Evolutionary conservation across 2,888 invertebrate species (phyloP), one percentile per base, ranked within the genome.

Genomic region (Idaea biselata): DNA sequence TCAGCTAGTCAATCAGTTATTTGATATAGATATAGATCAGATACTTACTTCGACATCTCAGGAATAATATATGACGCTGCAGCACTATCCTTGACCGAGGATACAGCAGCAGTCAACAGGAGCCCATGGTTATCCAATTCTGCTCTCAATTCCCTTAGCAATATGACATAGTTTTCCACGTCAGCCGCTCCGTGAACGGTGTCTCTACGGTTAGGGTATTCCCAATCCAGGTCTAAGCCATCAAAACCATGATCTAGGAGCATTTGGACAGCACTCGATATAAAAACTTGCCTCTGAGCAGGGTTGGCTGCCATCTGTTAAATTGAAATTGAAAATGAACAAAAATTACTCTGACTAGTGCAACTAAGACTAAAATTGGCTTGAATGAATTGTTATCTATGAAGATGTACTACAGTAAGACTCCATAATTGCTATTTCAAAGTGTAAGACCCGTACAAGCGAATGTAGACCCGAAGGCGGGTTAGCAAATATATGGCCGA

Each of bases 211-310:
- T 88, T 93, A 0, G 96, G 95, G 71, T 95, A 96, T 73, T 95
- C 95, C 96, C 96, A 96, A 77, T 96, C 96, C 0, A 96, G 59
- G 74, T 96, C 96, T 0, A 96, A 85, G 1, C 96, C 96, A 73
- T 96, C 95, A 67, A 96, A 96, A 0, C 89, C 89, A 73, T 95
- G 86, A 3, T 87, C 85, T 55, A 84, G 75, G 0, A 96, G 71
- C 75, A 95, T 94, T 0, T 82, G 73, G 0, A 94, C 75, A 0
- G 93, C 93, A 61, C 93, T 94, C 3, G 88, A 74, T 18, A 95
- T 93, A 72, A 96, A 95, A 58, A 77, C 84, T 0, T 83, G 77
- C n/a, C 95, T 90, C 1, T 84, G 69, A 0, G 64, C 62, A 1
- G 93, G 74, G 58, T 82, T 83, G 11, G 86, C 85, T 31, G 93